Evolutionary conservation across 1,140 invertebrate species (phyloP), one percentile per base, ranked within the genome.

Genomic region (Tetraneura akinire): DNA sequence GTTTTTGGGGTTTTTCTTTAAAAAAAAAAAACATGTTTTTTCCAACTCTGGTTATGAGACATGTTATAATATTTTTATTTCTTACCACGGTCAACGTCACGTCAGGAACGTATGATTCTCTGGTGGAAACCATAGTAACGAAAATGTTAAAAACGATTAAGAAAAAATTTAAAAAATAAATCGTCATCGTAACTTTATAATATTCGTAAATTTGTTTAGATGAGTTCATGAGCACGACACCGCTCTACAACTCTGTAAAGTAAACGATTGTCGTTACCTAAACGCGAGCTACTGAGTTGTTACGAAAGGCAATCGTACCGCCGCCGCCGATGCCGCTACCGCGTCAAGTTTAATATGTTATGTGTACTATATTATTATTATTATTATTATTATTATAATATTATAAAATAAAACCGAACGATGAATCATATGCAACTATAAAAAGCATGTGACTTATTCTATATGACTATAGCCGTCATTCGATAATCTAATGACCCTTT

Each of bases 401-500:
- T 37, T 37, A 37, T 37, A 37, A 37, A 37, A 8, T 37, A 37
- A 70, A 45, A 49, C 10, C 21, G 23, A 45, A 32, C 14, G 10
- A 73, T 8, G 47, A 53, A 29, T 51, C 18, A 71, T 51, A 51
- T n/a, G n/a, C n/a, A n/a, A n/a, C 18, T 29, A 3, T 47, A 51
- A 47, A 11, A 47, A 14, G 3, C 18, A 26, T 5, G 0, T 51
- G 45, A 60, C 16, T n/a, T 45, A 9, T 60, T 21, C 8, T 37
- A 37, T 37, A 37, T 37, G 8, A 4, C 3, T 37, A 37, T 37
- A 37, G 14, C 8, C 32, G 32, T 37, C 32, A 37, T 37, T 37
- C 32, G 68, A 71, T 71, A 49, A 71, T 71, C 68, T 71, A 29
- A 47, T 71, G 68, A 71, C 68, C 68, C 26, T 26, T 60, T 60